Base-by-base conservation (phyloP, 1,140 invertebrate species). In the Drosophila teissieri region DNA sequence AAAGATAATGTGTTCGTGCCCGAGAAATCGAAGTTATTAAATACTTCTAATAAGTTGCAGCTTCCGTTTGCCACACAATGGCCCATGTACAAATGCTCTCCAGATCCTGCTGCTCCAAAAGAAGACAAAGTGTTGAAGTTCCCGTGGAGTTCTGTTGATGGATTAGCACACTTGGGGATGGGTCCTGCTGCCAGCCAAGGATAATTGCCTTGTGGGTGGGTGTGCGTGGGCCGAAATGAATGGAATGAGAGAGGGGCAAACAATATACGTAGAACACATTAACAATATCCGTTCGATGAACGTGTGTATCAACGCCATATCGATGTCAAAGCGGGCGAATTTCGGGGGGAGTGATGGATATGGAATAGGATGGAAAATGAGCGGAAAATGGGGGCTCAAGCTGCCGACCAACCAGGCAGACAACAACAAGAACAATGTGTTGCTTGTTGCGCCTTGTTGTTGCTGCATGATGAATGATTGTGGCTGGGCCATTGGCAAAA, bases 381-480 rank as follows among this genome's bases (percentile, higher is more conserved):
- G 73, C 77, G 57, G 72, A 80, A 80, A 84, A 84, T 77, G 54
- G 61, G 54, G 78, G 46, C 52, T 51, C 58, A 65, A 57, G 45
- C 65, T 46, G 7, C 7, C 27, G 27, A 31, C 27, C 27, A 60
- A 74, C 51, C 73, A 70, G 40, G 36, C 67, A 69, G n/a, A 67
- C 37, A 14, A 39, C 37, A 39, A 39, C 37, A 39, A 39, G 37
- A 61, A 48, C 73, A 63, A 68, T 77, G 61, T 86, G 64, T 49
- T 67, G 72, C 77, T 60, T 64, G 52, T 64, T 82, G 70, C 70
- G 52, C 39, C 39, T 44, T 73, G 73, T 44, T 65, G 40, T 56
- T 56, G 45, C 58, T 63, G 51, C 78, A 84, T 88, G 84, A 88
- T 88, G 84, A 84, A 88, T 88, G 84, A 74, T 80, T 89, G 85